Evolutionary conservation across 2,113 vertebrate species (phyloP).

Genomic region (Nothocercus nigrocapillus): DNA sequence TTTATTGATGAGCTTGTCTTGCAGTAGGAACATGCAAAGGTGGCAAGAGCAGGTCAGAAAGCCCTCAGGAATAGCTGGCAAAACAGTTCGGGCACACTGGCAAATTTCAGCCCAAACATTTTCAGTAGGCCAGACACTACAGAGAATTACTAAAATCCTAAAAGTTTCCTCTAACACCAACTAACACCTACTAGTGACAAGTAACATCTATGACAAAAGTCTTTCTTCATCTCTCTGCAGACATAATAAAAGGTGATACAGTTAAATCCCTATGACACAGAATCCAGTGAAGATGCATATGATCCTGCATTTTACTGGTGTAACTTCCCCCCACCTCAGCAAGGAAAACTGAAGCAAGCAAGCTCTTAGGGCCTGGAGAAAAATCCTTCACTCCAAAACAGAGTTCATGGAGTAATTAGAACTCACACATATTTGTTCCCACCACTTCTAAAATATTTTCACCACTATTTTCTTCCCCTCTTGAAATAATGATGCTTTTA

Average conservation of each 20-base stretch:
- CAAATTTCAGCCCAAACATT: not conserved
- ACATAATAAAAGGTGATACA: not conserved
- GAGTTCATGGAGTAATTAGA: not conserved
- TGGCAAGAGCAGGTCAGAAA: not conserved
- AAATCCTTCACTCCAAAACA: not conserved
- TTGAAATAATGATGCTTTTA: slow-evolving; percentile 16
- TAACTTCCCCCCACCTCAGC: not conserved
- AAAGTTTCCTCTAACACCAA: not conserved
- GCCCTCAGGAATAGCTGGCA: not conserved
- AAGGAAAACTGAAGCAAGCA: not conserved
- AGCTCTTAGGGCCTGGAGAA: not conserved
- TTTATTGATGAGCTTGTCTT: not conserved
- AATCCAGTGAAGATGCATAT: not conserved
- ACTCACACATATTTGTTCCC: not conserved
- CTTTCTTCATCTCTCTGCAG: not conserved
- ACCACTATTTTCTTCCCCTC: not conserved
- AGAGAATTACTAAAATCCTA: not conserved
- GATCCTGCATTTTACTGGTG: not conserved
- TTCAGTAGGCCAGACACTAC: not conserved
- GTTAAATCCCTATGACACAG: not conserved
- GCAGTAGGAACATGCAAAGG: not conserved
- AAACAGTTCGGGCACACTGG: not conserved
- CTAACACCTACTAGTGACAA: not conserved
- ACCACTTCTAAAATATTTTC: slow-evolving; percentile 5
- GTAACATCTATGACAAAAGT: not conserved